Base-by-base conservation (phyloP, 2,797 vertebrate genomes). In the Centroberyx gerrardi region DNA sequence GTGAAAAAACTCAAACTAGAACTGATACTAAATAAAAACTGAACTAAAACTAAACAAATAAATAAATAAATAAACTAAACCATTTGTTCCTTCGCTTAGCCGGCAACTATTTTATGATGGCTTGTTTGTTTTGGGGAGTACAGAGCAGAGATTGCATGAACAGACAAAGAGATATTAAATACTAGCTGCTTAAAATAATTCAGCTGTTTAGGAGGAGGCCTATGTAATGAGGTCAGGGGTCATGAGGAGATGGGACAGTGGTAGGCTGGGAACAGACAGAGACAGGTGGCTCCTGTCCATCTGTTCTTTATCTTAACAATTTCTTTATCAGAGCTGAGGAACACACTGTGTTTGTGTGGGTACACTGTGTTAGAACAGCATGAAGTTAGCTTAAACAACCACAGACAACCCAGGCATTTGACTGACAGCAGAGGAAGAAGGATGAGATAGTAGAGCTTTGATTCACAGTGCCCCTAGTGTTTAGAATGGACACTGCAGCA, bases 251-350 rank as follows among this genome's bases (percentile, higher is more conserved):
- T 46, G 62, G 72, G 72, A 78, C 55, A 53, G 46, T 14, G n/a
- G 18, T 5, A 17, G 33, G 33, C 17, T n/a, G 28, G 3, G 10
- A 66, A 29, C 28, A 10, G 54, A 66, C 14, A 71, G 52, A 82
- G 72, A 78, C 74, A 78, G 64, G 42, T 31, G 56, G 62, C 62
- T 85, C 68, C 62, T 68, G 68, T 74, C 48, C 74, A 1, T 22
- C 22, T 22, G 85, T 68, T 87, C 65, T 76, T 18, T 12, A 38
- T 65, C 62, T 49, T 55, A 54, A 1, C 6, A 33, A 36, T 62
- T 33, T 68, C 36, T 88, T 92, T 90, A 90, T 92, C 90, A 80
- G 68, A 74, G 46, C 40, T 14, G n/a, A 22, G 74, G 91, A 84
- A 93, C 90, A 87, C 6, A n/a, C 53, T 88, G 90, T 91, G 46